Conservation (phyloP, 2,888 invertebrate species). For the Aspidiotus rigidus region DNA sequence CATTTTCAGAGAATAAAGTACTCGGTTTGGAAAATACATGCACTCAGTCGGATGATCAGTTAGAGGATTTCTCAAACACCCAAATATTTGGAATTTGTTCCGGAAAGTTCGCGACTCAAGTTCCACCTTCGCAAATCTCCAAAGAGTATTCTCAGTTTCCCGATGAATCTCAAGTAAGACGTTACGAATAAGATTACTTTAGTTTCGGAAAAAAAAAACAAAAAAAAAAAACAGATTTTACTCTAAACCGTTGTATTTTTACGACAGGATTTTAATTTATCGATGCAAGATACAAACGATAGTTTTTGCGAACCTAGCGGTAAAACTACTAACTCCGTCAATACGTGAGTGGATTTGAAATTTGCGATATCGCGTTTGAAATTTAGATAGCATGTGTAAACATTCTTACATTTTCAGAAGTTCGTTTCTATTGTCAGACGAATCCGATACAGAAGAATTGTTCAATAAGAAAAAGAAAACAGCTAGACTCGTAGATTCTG, state of each 20-base stretch:
- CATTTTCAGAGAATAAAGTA: constrained; percentile 19
- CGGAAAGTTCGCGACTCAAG: constrained; percentile 49
- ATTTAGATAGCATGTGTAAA: neutral
- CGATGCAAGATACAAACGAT: constrained; percentile 8
- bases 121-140: constrained; percentile 38
- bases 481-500: neutral
- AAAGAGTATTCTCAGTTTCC: constrained; percentile 5
- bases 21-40: constrained; percentile 21
- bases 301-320: neutral
- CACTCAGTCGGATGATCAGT: constrained; percentile 32
- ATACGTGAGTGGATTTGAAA: no score
- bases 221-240: no score
- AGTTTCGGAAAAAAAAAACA: no score
- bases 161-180: constrained; percentile 22
- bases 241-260: neutral
- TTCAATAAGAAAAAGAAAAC: constrained; percentile 9
- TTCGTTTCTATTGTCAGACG: constrained; percentile 1
- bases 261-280: constrained; percentile 3
- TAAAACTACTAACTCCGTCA: no score
- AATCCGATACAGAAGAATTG: constrained; percentile 21
- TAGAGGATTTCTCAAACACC: constrained; percentile 40
- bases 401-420: neutral
- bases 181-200: no score
- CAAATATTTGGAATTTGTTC: constrained; percentile 47
- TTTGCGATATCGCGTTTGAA: no score